These are phyloP conservation scores for Scolopax rusticola DNA, from an alignment of 2,797 vertebrate species.

Conservation along the genomic window DNA sequence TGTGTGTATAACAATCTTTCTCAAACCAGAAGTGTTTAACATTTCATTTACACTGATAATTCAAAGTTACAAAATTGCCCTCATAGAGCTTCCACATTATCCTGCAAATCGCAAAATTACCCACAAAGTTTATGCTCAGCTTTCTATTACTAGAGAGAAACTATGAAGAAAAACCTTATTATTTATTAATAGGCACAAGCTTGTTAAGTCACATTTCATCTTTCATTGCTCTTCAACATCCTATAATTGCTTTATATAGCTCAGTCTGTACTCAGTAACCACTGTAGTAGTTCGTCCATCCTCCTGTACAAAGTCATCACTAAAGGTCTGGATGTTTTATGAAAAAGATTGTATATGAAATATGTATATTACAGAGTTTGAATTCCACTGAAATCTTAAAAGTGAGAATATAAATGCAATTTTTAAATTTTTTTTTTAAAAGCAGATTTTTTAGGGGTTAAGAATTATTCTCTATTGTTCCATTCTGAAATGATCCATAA, in stretches of 20 bases:
- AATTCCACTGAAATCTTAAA: neutral
- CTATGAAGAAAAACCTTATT: neutral
- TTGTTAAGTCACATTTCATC: neutral
- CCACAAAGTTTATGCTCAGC: neutral
- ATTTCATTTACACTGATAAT: neutral
- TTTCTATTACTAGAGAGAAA: neutral
- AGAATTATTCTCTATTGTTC: neutral
- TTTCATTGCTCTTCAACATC: neutral
- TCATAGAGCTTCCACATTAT: rapidly evolving
- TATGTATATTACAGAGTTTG: neutral
- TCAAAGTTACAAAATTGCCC: neutral
- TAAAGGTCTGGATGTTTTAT: neutral
- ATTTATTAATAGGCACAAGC: neutral
- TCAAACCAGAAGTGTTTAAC: neutral
- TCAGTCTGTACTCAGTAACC: neutral
- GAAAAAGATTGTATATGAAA: neutral
- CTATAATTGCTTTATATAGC: neutral
- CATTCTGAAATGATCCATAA: neutral
- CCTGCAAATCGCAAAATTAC: neutral
- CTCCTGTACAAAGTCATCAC: neutral
- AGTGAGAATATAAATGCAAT: neutral
- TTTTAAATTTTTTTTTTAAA: neutral
- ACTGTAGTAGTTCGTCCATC: neutral
- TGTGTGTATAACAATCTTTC: rapidly evolving
- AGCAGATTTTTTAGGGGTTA: neutral